Conservation (phyloP, 92 coral and sea anemone genomes). For the Ricordea florida region DNA sequence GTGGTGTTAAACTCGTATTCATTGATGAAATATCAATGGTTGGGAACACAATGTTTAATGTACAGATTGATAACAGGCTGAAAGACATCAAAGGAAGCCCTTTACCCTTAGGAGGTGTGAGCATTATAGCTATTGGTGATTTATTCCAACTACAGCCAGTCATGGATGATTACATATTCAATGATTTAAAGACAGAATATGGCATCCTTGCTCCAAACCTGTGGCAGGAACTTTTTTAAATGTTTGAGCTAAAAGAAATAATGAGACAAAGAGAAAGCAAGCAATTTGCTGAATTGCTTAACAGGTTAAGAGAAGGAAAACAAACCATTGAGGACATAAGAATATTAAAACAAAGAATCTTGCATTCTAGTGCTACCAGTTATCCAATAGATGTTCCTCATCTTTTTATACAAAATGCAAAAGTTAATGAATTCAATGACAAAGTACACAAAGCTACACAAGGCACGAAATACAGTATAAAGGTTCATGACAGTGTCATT, state of each 20-base stretch:
- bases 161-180: constrained; percentile 76
- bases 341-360: constrained; percentile 49
- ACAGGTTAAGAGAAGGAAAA: constrained; percentile 52
- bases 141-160: constrained; percentile 59
- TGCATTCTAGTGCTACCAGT: constrained; percentile 20
- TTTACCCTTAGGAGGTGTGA: constrained; percentile 62
- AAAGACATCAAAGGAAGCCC: constrained; percentile 57
- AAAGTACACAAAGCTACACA: constrained; percentile 27
- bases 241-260: constrained; percentile 38
- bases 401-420: constrained; percentile 51
- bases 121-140: constrained; percentile 70
- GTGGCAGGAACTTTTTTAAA: constrained; percentile 1
- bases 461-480: constrained; percentile 49
- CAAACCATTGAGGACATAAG: constrained; percentile 51
- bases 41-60: constrained; percentile 69
- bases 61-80: constrained; percentile 62
- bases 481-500: constrained; percentile 65
- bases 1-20: constrained; percentile 40
- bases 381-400: constrained; percentile 52
- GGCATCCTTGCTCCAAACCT: no score
- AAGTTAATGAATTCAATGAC: constrained; percentile 44
- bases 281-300: constrained; percentile 57
- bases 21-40: constrained; percentile 74
- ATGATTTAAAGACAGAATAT: constrained; percentile 54
- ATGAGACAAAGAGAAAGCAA: constrained; percentile 69